These are phyloP conservation scores for Borostomias antarcticus DNA, from an alignment of 2,797 vertebrate genomes.

Conservation along the genomic window DNA sequence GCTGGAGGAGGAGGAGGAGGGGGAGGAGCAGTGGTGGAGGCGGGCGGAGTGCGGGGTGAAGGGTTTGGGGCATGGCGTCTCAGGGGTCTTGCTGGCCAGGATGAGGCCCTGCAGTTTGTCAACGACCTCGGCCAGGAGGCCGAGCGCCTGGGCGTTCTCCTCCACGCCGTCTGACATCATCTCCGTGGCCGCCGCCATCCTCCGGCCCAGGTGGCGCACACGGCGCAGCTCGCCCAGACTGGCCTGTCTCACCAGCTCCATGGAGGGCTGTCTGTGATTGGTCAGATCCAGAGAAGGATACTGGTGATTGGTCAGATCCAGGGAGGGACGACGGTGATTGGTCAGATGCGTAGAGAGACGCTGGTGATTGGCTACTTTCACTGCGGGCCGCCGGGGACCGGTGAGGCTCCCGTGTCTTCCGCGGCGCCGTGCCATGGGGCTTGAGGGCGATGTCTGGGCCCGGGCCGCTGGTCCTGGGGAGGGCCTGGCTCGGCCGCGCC, in stretches of 20 bases:
- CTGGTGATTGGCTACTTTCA: neutral
- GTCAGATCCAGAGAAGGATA: neutral
- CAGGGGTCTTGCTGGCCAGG: slow-evolving; percentile 36
- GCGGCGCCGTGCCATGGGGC: slow-evolving; percentile 17
- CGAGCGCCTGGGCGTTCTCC: slow-evolving; percentile 67
- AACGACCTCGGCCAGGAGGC: slow-evolving; percentile 67
- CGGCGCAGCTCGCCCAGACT: slow-evolving; percentile 61
- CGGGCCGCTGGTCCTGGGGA: slow-evolving; percentile 24
- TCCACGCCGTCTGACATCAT: slow-evolving; percentile 58
- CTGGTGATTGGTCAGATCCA: neutral
- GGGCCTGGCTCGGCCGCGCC: slow-evolving; percentile 33
- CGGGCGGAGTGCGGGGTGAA: neutral
- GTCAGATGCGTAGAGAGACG: too few species aligned
- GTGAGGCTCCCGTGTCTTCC: slow-evolving; percentile 4
- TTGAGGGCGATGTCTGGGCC: slow-evolving; percentile 38
- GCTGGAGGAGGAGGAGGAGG: slow-evolving; percentile 41
- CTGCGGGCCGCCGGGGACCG: neutral
- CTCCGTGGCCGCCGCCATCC: slow-evolving; percentile 56
- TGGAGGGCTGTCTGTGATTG: neutral
- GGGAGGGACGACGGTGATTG: neutral
- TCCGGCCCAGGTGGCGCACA: slow-evolving; percentile 51
- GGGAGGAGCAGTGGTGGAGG: neutral
- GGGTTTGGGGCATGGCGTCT: neutral
- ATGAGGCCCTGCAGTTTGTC: slow-evolving; percentile 73
- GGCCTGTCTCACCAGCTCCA: slow-evolving; percentile 39